Evolutionary conservation across 2,113 vertebrate genomes (phyloP), one percentile per base, ranked within the genome.

Genomic region (Rhea pennata): DNA sequence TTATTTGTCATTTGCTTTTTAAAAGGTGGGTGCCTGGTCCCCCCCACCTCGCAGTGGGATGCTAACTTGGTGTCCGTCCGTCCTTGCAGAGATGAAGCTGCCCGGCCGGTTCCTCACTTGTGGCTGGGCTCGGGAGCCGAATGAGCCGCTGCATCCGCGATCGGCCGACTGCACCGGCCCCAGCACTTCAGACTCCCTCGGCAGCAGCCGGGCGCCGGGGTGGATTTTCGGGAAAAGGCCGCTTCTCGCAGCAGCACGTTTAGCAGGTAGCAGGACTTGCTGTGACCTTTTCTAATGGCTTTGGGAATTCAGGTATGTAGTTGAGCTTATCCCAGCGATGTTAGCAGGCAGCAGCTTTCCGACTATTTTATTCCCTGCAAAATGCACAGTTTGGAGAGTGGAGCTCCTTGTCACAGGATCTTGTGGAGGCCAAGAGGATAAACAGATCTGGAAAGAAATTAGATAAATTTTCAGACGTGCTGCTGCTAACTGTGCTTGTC

Each of bases 71-170:
- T 59, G 2, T n/a, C 0, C 0, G 39, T 40, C 40, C 93, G 15
- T 90, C 74, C 87, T 84, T 78, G 6, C 92, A 97, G 97, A 94
- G 96, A 97, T 0, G 87, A 97, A 93, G 31, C 40, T 0, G 83
- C 94, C 36, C 92, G 36, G 66, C 50, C 22, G 22, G 72, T 93
- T 78, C 96, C 73, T 0, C 20, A 74, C 12, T 64, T 94, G 72
- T 85, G 56, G 29, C 46, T 95, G 0, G 71, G 46, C 3, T 39
- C 82, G 21, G 42, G 65, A 71, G 3, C 40, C 3, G 5, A 65
- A 51, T 87, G 75, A 88, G 29, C 76, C 0, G 6, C 74, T 21
- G 24, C 58, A 44, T 12, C 14, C n/a, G 42, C 10, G 29, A 56
- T 4, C 15, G 31, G 14, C 54, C 5, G 13, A 27, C 15, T 12